phyloP scores from a whole-genome alignment of 1,140 invertebrate genomes.

The Ylistrum balloti region DNA sequence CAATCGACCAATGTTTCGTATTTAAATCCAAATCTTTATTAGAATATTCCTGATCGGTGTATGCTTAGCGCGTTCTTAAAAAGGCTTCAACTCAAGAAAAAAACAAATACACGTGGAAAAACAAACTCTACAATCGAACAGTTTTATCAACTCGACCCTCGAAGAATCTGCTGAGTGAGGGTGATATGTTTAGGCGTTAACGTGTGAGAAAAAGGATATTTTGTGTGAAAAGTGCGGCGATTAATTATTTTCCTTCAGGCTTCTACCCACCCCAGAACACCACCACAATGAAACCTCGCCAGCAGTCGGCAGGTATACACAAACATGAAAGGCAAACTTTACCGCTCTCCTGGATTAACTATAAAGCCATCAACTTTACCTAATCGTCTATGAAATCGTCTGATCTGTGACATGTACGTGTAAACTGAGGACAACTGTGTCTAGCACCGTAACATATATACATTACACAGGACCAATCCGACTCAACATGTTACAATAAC shows the following conservation, averaged over 20 bases:
- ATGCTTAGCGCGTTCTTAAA: not conserved
- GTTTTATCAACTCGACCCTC: constrained; percentile 2
- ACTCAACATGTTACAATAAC: too few species aligned
- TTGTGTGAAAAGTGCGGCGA: not conserved
- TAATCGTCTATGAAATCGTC: constrained; percentile 35
- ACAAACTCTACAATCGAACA: constrained; percentile 18
- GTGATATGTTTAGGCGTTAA: constrained; percentile 17
- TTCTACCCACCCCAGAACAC: not conserved
- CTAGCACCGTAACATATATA: not conserved
- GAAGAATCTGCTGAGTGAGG: not conserved
- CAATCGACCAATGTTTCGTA: not conserved
- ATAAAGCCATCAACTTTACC: constrained; percentile 1
- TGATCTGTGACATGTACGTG: constrained; percentile 13
- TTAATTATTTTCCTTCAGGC: not conserved
- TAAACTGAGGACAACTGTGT: not conserved
- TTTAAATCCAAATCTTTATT: not conserved
- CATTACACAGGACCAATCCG: not conserved
- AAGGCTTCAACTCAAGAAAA: constrained; percentile 30
- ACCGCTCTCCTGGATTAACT: constrained; percentile 19
- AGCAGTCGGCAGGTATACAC: constrained; percentile 15
- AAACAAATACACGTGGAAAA: not conserved
- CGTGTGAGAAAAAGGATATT: constrained; percentile 17
- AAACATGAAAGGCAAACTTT: constrained; percentile 32
- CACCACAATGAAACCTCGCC: not conserved
- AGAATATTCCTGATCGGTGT: not conserved